phyloP scores from a whole-genome alignment of 2,797 vertebrate species.

The Leontocebus nigricollis region DNA sequence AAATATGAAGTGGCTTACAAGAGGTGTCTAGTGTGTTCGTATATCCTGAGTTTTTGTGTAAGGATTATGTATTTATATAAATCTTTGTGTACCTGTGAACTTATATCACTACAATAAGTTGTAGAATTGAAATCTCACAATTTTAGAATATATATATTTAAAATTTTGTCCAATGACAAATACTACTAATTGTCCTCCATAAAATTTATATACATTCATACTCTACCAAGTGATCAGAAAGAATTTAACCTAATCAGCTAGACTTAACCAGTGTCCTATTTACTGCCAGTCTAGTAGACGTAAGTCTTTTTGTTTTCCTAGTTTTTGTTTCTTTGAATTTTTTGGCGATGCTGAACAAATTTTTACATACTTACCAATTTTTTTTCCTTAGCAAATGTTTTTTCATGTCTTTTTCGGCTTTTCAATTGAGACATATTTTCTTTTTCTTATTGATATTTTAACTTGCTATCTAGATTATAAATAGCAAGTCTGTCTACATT shows the following conservation, averaged over 20 bases:
- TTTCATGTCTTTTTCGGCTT: background rate
- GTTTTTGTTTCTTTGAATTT: background rate
- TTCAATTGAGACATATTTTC: background rate
- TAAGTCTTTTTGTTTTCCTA: background rate
- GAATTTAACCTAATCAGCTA: background rate
- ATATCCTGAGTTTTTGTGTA: constrained; percentile 8
- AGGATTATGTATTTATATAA: background rate
- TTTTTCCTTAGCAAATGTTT: background rate
- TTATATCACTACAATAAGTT: constrained; percentile 29
- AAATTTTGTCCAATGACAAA: background rate
- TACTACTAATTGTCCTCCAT: background rate
- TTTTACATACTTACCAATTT: background rate
- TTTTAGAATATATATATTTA: background rate
- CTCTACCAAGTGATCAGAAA: background rate
- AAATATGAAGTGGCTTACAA: background rate
- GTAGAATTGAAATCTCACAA: background rate
- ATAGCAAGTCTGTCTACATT: background rate
- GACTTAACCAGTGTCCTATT: background rate
- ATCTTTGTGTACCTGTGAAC: background rate
- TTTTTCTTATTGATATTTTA: constrained; percentile 4
- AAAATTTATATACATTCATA: background rate
- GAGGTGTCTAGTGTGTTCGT: background rate
- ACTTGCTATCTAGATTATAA: background rate
- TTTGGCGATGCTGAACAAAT: background rate
- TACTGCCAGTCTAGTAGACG: background rate